phyloP scores from a whole-genome alignment of 2,113 vertebrate genomes.

The Terrapene triunguis region DNA sequence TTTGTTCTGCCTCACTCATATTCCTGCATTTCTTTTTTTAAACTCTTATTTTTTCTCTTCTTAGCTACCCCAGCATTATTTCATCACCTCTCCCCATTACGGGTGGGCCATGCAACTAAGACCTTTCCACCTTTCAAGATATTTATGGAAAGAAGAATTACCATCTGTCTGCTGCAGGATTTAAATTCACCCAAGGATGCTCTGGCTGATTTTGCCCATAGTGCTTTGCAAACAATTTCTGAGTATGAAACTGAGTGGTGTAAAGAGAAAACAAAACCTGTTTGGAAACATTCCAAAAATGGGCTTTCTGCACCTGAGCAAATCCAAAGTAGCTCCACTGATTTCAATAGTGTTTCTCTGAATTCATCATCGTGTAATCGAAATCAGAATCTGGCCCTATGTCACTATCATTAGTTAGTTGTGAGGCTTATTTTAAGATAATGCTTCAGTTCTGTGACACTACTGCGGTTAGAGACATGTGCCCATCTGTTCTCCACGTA shows the following conservation, averaged over 20 bases:
- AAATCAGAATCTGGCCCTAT: accelerated
- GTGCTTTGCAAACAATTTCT: not conserved
- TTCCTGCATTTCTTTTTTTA: not conserved
- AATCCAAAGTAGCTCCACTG: not conserved
- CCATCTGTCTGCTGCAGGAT: not conserved
- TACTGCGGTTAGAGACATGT: not conserved
- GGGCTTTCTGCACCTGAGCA: not conserved
- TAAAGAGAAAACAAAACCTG: not conserved
- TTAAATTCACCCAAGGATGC: not conserved
- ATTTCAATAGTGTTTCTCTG: not conserved
- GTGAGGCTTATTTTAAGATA: not conserved
- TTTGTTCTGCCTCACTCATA: not conserved
- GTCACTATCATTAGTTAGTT: not conserved
- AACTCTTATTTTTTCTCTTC: not conserved
- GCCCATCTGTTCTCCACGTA: not conserved
- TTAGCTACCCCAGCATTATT: not conserved
- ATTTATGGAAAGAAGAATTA: not conserved
- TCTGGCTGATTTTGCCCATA: not conserved
- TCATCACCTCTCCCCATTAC: not conserved
- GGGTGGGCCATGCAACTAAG: not conserved
- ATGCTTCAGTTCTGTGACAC: accelerated
- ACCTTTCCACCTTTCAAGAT: not conserved
- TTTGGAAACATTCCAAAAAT: not conserved
- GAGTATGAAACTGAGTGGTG: not conserved
- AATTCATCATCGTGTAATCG: not conserved